Base-by-base conservation (phyloP, 1,140 invertebrate genomes). In the Drosophila navojoa region DNA sequence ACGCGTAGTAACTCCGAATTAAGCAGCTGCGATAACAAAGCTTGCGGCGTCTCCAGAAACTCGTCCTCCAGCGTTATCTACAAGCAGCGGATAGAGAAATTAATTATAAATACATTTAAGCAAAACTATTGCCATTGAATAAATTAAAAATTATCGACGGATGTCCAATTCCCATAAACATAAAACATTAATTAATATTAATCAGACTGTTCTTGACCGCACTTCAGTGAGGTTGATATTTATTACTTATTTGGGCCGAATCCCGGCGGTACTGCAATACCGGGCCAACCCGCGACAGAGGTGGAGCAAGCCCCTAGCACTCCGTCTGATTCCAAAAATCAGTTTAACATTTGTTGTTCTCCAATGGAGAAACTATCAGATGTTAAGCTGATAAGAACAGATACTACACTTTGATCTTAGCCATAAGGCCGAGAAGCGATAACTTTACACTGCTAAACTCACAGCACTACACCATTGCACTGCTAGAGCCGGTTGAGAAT, bases 1-100 rank as follows among this genome's bases (percentile, higher is more conserved):
- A 99, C 96, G 90, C 96, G 96, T 53, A 99, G 93, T 90, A 97
- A 95, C 93, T 99, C 98, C 70, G 97, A 98, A 79, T 95, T 95
- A 19, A 99, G 93, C 79, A 97, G 95, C 78, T 95, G 95, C 66
- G 96, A 94, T 59, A 99, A 92, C 89, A 97, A 94, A 80, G 96
- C 95, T 82, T 96, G 95, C 29, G 96, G 96, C 50, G 98, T 93
- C 78, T 98, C 97, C 71, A 97, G 93, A 91, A 98, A 97, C 93
- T 99, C 98, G 91, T 98, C 98, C 92, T 98, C 97, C 75, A 94
- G 93, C 52, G 93, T 93, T 61, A 95, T 93, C 91, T 92, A 44
- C 5, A 5, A 4, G 1, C 6, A n/a, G 11, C n/a, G n/a, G n/a
- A n/a, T n/a, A n/a, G n/a, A n/a, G n/a, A n/a, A n/a, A n/a, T n/a